Evolutionary conservation across 92 coral and sea anemone genomes (phyloP).

Genomic region (Virgularia gustaviana): DNA sequence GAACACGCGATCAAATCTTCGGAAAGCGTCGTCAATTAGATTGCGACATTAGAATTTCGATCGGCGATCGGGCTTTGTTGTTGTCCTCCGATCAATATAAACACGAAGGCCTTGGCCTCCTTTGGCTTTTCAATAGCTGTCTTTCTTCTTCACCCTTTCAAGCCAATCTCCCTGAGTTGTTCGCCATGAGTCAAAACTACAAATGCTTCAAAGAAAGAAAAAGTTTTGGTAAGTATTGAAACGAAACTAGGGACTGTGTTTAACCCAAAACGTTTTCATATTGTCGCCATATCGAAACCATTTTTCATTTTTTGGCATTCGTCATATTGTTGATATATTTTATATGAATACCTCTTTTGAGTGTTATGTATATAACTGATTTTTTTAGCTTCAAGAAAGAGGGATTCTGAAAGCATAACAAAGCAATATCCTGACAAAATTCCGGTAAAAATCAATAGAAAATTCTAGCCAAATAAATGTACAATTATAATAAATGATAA

Average conservation of each 20-base stretch:
- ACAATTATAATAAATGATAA: no score
- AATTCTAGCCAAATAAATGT: no score
- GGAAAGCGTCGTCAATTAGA: constrained; percentile 27
- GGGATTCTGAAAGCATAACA: constrained; percentile 83
- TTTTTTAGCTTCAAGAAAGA: constrained; percentile 77
- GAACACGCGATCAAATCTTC: no score
- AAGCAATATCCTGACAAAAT: constrained; percentile 98
- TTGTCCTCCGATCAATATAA: neutral
- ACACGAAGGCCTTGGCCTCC: neutral
- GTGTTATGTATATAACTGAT: neutral
- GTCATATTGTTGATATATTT: neutral
- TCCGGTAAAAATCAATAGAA: constrained; percentile 60
- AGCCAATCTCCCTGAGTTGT: neutral
- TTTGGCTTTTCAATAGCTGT: neutral
- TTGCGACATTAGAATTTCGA: constrained; percentile 9
- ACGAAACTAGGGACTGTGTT: constrained; percentile 9
- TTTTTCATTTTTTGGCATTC: neutral
- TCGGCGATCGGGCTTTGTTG: neutral
- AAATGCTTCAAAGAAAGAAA: constrained; percentile 85
- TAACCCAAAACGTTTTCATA: neutral
- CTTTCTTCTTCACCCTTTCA: neutral
- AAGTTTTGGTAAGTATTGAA: constrained; percentile 78
- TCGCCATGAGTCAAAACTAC: constrained; percentile 62
- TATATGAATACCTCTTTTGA: neutral
- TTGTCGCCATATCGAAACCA: neutral